Conservation (phyloP, 2,888 invertebrate genomes). For the Oithona nana region DNA sequence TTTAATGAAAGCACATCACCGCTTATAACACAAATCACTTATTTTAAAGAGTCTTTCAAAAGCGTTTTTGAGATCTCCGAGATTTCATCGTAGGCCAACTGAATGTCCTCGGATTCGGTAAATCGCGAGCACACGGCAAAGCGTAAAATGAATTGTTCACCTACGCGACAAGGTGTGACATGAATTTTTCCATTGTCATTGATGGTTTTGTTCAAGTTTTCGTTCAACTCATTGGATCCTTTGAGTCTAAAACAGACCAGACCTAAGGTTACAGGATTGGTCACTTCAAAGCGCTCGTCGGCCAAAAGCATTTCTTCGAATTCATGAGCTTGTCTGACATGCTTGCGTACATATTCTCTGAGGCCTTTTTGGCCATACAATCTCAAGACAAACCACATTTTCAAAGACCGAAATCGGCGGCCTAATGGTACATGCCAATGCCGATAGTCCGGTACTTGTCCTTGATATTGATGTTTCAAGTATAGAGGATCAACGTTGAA, state of each 20-base stretch:
- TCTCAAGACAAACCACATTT: constrained; percentile 80
- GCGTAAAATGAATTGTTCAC: constrained; percentile 62
- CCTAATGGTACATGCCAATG: constrained; percentile 26
- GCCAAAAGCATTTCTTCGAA: constrained; percentile 49
- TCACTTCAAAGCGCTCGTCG: constrained; percentile 60
- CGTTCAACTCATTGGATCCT: constrained; percentile 53
- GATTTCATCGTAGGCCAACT: constrained; percentile 69
- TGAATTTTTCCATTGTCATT: constrained; percentile 80
- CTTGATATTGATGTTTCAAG: constrained; percentile 41
- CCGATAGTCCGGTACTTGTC: constrained; percentile 38
- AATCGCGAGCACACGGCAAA: constrained; percentile 74
- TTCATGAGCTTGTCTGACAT: constrained; percentile 45
- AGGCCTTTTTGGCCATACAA: constrained; percentile 61
- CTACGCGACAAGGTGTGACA: constrained; percentile 72
- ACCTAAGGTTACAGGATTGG: constrained; percentile 69
- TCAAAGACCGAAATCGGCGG: constrained; percentile 66
- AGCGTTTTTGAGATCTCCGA: background rate
- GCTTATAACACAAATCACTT: background rate
- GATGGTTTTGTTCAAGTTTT: constrained; percentile 56
- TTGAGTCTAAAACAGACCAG: constrained; percentile 75
- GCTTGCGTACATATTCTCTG: constrained; percentile 52
- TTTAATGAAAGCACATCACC: background rate
- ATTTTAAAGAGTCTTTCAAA: background rate
- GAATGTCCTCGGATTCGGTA: constrained; percentile 58
- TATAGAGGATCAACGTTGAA: constrained; percentile 81